Evolutionary conservation across 2,888 invertebrate species (phyloP).

Genomic region (Orthosia gothica): DNA sequence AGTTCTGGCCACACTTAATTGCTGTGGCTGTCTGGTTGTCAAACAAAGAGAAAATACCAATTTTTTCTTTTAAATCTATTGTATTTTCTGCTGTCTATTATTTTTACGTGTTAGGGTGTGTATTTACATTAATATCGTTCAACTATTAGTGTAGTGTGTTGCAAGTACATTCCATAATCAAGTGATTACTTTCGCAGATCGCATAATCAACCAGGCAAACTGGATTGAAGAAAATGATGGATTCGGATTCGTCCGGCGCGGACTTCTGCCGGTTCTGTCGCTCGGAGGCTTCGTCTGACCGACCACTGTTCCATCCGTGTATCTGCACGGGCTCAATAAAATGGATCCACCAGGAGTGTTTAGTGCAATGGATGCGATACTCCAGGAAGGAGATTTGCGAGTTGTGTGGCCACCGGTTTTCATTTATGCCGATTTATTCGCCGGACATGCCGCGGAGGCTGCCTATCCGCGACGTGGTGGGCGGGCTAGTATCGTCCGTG

Average conservation of each 20-base stretch:
- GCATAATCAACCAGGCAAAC: slow-evolving; percentile 84
- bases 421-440: slow-evolving; percentile 99
- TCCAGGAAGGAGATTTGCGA: slow-evolving; percentile 99
- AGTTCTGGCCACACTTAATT: slow-evolving; percentile 69
- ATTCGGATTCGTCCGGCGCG: slow-evolving; percentile 91
- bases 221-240: slow-evolving; percentile 89
- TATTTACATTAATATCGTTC: slow-evolving; percentile 51
- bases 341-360: slow-evolving; percentile 99
- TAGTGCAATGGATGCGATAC: slow-evolving; percentile 99
- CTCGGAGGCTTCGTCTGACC: slow-evolving; percentile 97
- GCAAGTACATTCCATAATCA: slow-evolving; percentile 60
- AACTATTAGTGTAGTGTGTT: slow-evolving; percentile 37
- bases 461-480: slow-evolving; percentile 97
- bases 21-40: slow-evolving; percentile 76
- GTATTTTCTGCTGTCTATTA: slow-evolving; percentile 73
- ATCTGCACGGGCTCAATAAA: slow-evolving; percentile 99
- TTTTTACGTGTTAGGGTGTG: slow-evolving; percentile 74
- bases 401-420: slow-evolving; percentile 99
- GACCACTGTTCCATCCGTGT: slow-evolving; percentile 99
- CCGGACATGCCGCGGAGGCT: slow-evolving; percentile 99
- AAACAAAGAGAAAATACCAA: slow-evolving; percentile 80
- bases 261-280: slow-evolving; percentile 99
- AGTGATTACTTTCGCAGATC: slow-evolving; percentile 81
- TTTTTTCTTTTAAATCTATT: slow-evolving; percentile 76
- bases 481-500: slow-evolving; percentile 97